Evolutionary conservation across 2,888 invertebrate species (phyloP).

Genomic region (Endotricha flammealis): DNA sequence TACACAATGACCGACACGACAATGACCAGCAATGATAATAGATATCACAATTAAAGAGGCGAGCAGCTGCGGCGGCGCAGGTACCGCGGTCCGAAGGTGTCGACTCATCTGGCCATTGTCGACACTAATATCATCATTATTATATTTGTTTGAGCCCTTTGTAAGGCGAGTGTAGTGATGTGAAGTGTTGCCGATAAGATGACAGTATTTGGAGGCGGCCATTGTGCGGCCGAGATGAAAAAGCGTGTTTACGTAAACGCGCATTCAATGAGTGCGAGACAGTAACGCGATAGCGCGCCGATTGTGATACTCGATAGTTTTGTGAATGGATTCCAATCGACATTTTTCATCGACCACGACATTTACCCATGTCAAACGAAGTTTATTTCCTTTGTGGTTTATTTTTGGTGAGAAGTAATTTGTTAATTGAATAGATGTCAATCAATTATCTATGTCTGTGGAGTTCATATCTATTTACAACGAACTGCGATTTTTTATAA

Average conservation of each 20-base stretch:
- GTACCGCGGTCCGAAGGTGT: slow-evolving; percentile 19
- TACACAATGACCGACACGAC: slow-evolving; percentile 29
- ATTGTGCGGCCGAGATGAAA: slow-evolving; percentile 5
- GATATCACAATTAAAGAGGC: slow-evolving; percentile 33
- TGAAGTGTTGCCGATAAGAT: slow-evolving; percentile 18
- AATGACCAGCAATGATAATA: slow-evolving; percentile 18
- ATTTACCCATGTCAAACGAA: no score
- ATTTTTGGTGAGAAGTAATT: no score
- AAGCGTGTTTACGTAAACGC: slow-evolving; percentile 14
- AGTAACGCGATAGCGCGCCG: slow-evolving; percentile 5
- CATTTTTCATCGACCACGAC: no score
- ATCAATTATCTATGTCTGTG: no score
- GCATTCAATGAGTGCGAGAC: background rate
- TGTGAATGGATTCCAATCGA: no score
- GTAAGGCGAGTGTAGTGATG: slow-evolving; percentile 10
- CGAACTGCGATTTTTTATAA: no score
- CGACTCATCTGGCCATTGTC: slow-evolving; percentile 8
- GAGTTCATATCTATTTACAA: no score
- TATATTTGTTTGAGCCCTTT: slow-evolving; percentile 27
- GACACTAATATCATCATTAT: slow-evolving; percentile 18
- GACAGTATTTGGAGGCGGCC: slow-evolving; percentile 18
- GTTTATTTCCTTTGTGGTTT: no score
- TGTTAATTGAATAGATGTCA: no score
- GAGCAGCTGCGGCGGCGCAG: slow-evolving; percentile 35
- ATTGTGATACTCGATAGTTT: no score